A percentile compares a stretch with the other conserved stretches of the same genome.
These are phyloP conservation scores for Centropus bengalensis DNA, from an alignment of 2,113 vertebrate species.

Conservation along the genomic window DNA sequence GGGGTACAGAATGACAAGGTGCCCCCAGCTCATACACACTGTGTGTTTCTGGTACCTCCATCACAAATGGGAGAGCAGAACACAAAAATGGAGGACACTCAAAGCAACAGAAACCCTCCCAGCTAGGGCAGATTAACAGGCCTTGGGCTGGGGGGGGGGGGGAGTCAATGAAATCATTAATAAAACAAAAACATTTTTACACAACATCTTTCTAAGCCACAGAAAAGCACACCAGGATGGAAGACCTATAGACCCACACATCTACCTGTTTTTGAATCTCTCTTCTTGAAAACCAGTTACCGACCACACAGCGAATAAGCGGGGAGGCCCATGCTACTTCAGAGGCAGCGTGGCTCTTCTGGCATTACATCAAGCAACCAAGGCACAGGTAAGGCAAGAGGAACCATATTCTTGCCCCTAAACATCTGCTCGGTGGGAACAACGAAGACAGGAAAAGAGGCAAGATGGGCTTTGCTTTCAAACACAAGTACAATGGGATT, in stretches of 20 bases:
- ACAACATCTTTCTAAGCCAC: not conserved
- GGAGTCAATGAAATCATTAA: not conserved
- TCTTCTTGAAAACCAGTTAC: not conserved
- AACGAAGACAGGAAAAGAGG: not conserved
- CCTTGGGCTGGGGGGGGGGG: not conserved
- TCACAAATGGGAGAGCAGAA: not conserved
- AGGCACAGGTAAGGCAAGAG: not conserved
- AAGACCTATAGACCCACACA: not conserved
- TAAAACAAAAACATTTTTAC: not conserved
- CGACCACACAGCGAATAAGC: not conserved
- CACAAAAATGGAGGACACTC: not conserved
- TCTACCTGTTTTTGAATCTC: not conserved
- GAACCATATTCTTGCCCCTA: not conserved
- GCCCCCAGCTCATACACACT: not conserved
- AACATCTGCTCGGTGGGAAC: not conserved
- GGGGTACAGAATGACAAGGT: not conserved
- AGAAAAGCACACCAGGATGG: not conserved
- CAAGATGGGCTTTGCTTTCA: not conserved
- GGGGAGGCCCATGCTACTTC: not conserved
- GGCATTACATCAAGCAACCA: not conserved
- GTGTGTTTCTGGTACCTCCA: not conserved
- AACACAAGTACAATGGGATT: not conserved
- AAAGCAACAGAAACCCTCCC: not conserved
- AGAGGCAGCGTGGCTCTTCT: not conserved
- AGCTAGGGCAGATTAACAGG: not conserved